A percentile compares a stretch with the other conserved stretches of the same genome.
Conservation (phyloP, 2,888 invertebrate genomes). For the Drosophila picticornis region DNA sequence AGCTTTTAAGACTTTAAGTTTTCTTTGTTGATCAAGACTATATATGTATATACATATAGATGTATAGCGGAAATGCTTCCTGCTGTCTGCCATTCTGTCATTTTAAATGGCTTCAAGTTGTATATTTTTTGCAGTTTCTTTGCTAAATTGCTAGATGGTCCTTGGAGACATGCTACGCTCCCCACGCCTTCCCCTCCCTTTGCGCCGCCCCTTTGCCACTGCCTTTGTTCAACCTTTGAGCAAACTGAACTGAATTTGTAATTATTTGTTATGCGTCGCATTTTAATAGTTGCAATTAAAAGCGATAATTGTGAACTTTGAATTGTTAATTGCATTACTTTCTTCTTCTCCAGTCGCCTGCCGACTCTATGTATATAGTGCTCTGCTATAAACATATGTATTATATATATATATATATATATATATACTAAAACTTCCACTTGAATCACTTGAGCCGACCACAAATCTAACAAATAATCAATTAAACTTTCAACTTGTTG, state of each 20-base stretch:
- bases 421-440: slow-evolving; percentile 10
- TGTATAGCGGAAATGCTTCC: background rate
- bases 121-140: background rate
- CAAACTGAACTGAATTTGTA: slow-evolving; percentile 15
- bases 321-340: slow-evolving; percentile 61
- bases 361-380: background rate
- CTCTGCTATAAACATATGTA: background rate
- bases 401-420: background rate
- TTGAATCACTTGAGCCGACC: slow-evolving; percentile 23
- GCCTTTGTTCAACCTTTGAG: slow-evolving; percentile 10
- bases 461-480: slow-evolving; percentile 61
- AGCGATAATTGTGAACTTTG: slow-evolving; percentile 25
- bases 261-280: slow-evolving; percentile 12
- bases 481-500: slow-evolving; percentile 64
- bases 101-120: background rate
- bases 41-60: background rate
- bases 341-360: slow-evolving; percentile 40
- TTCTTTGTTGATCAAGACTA: background rate
- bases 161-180: background rate
- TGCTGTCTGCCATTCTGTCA: background rate
- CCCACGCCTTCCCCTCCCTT: background rate
- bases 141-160: slow-evolving; percentile 1
- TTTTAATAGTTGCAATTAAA: slow-evolving; percentile 72
- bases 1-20: background rate
- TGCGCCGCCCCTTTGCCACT: background rate